These are phyloP conservation scores for Limnephilus auricula DNA, from an alignment of 2,888 invertebrate species.

Conservation along the genomic window DNA sequence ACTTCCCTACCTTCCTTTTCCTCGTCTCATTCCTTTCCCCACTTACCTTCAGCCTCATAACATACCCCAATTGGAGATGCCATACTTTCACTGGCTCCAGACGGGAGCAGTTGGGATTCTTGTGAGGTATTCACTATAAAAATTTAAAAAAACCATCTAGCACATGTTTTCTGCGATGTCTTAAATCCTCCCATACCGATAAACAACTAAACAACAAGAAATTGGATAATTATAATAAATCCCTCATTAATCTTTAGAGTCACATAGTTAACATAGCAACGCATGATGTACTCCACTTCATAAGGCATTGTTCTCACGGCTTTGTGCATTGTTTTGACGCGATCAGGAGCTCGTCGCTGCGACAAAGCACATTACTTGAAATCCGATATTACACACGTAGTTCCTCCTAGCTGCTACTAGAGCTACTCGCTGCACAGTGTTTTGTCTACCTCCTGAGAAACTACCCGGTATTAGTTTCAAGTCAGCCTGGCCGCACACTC, in stretches of 20 bases:
- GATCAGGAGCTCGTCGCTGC: neutral
- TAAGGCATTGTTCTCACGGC: constrained; percentile 3
- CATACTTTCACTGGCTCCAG: too few species aligned
- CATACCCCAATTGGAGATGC: too few species aligned
- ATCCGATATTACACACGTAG: constrained; percentile 11
- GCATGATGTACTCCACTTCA: neutral
- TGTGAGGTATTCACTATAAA: too few species aligned
- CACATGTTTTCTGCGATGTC: too few species aligned
- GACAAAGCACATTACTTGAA: constrained; percentile 10
- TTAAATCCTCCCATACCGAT: neutral
- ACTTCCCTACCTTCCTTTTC: too few species aligned
- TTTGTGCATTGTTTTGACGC: constrained; percentile 18
- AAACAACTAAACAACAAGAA: neutral
- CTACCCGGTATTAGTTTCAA: constrained; percentile 19
- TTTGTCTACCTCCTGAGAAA: neutral
- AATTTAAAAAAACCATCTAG: too few species aligned
- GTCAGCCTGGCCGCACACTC: neutral
- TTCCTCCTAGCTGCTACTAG: neutral
- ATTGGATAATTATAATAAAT: neutral
- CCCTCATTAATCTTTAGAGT: neutral
- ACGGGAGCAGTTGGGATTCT: too few species aligned
- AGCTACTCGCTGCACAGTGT: neutral
- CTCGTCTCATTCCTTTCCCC: too few species aligned
- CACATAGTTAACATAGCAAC: neutral
- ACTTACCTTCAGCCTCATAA: too few species aligned